Percentiles rank a stretch among this genome's conserved stretches.
These are phyloP conservation scores for Xylota sylvarum DNA, from an alignment of 2,888 invertebrate genomes.

Conservation along the genomic window DNA sequence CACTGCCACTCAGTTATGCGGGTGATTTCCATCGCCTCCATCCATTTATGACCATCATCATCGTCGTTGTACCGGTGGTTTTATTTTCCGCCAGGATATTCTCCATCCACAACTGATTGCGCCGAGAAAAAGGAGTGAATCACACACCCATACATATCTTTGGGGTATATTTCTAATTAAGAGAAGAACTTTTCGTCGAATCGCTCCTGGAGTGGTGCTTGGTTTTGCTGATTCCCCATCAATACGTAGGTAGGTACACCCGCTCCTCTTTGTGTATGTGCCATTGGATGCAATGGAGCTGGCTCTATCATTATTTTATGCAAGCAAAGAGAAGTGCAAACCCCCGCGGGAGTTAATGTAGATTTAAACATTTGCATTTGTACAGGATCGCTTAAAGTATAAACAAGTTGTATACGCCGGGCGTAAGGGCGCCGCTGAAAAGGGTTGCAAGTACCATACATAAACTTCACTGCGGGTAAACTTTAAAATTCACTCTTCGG, in stretches of 20 bases:
- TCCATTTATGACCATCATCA: slow-evolving; percentile 68
- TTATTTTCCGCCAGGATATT: slow-evolving; percentile 34
- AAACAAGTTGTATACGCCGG: slow-evolving; percentile 63
- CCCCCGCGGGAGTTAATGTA: slow-evolving; percentile 74
- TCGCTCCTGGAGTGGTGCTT: slow-evolving; percentile 70
- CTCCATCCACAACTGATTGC: slow-evolving; percentile 30
- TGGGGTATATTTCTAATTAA: slow-evolving; percentile 77
- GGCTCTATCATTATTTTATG: slow-evolving; percentile 69
- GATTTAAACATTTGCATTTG: slow-evolving; percentile 77
- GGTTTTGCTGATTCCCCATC: slow-evolving; percentile 74
- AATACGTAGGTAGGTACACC: slow-evolving; percentile 60
- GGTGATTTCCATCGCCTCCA: slow-evolving; percentile 74
- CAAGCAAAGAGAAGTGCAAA: slow-evolving; percentile 9
- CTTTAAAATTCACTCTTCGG: slow-evolving; percentile 76
- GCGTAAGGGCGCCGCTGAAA: neutral
- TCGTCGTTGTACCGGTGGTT: slow-evolving; percentile 50
- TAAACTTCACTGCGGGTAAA: slow-evolving; percentile 44
- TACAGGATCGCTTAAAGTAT: slow-evolving; percentile 68
- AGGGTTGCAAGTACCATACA: slow-evolving; percentile 47
- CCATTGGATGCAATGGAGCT: slow-evolving; percentile 24
- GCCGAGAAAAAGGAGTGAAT: slow-evolving; percentile 46
- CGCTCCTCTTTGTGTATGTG: neutral
- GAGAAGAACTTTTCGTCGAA: slow-evolving; percentile 74
- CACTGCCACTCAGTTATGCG: slow-evolving; percentile 69
- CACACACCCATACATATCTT: slow-evolving; percentile 61